Evolutionary conservation across 2,888 invertebrate genomes (phyloP), one percentile per base, ranked within the genome.

Genomic region (Vannuccia rotundouncinata): DNA sequence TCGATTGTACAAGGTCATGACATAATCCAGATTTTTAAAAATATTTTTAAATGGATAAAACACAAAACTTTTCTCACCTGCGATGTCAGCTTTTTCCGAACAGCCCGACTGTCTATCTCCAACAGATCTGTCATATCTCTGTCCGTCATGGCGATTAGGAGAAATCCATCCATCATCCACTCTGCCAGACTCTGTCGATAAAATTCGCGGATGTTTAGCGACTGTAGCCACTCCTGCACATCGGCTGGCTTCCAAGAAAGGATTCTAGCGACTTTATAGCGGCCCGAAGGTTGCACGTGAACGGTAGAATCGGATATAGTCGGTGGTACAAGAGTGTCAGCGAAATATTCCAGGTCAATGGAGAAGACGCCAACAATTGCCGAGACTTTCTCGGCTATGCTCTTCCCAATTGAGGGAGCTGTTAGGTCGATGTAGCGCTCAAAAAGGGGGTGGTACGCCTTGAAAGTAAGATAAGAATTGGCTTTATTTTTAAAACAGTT

Each of bases 181-280:
- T 87, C 87, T 1, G 86, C 87, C 31, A 87, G 79, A 79, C 85
- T 86, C 82, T 86, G 87, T 1, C 87, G 82, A 81, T 87, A 87
- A 79, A 87, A 87, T 81, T 87, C 87, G 79, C 86, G 86, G 74
- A 87, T 84, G 27, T 86, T 86, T 1, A 87, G 83, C 60, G 85
- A 85, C 79, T 84, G 85, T 45, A 87, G 82, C 87, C 87, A 87
- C 81, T 87, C 87, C 82, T 87, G 87, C n/a, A 87, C 82, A 80
- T 87, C 86, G 77, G 82, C 82, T 2, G 84, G 83, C 80, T 82
- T 84, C 87, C 87, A 87, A 78, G 85, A 84, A 79, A 85, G 86
- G 13, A 87, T 85, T 22, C 78, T 22, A 22, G n/a, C 17, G 25
- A 25, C 17, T 28, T 29, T 22, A 28, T 74, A 78, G 10, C 77